Base-by-base conservation (phyloP, 2,888 invertebrate genomes). In the Meandrusa payeni region DNA sequence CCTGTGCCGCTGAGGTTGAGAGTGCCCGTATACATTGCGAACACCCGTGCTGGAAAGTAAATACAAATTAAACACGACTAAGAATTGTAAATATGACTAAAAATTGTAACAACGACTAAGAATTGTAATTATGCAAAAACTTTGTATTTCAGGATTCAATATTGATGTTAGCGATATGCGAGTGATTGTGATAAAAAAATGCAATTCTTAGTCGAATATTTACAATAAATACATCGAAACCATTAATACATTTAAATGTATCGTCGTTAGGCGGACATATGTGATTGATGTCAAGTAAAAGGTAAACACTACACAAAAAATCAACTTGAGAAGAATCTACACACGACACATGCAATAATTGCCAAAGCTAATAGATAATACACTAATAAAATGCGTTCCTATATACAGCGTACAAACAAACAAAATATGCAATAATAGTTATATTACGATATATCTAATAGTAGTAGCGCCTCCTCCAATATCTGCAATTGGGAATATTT, bases 381-480 rank as follows among this genome's bases (percentile, higher is more conserved):
- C 37, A 46, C 26, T 12, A 12, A 45, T 31, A 32, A 29, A 43
- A 53, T 29, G 36, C 39, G 54, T 47, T 52, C 48, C 46, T 48
- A 54, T 55, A 38, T 52, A 57, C 48, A 52, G 51, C 50, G 22
- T 26, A 54, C 58, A 63, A 59, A 69, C 56, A 69, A 58, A 59
- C 69, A 56, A 69, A 58, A 61, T 59, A 76, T 52, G 64, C 54
- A 51, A 43, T 47, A 48, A 11, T 27, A 46, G 48, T 76, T 81
- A n/a, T n/a, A n/a, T n/a, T n/a, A 81, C 78, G 55, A 66, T 64
- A 59, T 47, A 47, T 59, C 52, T 76, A 76, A 80, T 76, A 71
- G 81, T 76, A 71, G 81, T 75, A 65, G 60, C 83, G 76, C 76
- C 85, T 71, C 57, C 82, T 68, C 72, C 73, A 64, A 58, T 70